These are phyloP conservation scores for Phthorimaea operculella DNA, from an alignment of 1,140 invertebrate genomes.

Conservation along the genomic window DNA sequence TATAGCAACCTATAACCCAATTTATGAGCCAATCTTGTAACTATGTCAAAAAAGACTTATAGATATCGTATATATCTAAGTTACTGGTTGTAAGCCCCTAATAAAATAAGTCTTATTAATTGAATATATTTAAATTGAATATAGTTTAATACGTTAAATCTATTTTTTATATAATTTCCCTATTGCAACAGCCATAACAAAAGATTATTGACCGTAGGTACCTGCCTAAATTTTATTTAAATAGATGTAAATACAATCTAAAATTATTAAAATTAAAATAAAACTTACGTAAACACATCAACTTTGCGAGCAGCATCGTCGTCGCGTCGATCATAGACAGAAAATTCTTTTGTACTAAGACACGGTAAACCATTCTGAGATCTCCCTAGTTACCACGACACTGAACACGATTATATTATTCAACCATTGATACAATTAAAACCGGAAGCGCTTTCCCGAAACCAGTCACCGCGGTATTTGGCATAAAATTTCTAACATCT, in stretches of 20 bases:
- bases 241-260: background rate
- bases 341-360: conserved; percentile 27
- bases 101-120: too few species aligned
- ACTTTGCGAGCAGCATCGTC: conserved; percentile 31
- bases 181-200: background rate
- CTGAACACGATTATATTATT: conserved; percentile 17
- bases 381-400: conserved; percentile 31
- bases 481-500: conserved; percentile 23
- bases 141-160: too few species aligned
- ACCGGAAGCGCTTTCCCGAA: background rate
- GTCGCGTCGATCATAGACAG: conserved; percentile 30
- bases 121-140: too few species aligned
- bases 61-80: too few species aligned
- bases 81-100: too few species aligned
- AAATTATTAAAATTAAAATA: background rate
- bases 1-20: too few species aligned
- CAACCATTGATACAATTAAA: conserved; percentile 19
- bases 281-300: conserved; percentile 57
- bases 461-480: conserved; percentile 18
- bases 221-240: too few species aligned
- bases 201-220: background rate
- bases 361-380: conserved; percentile 28
- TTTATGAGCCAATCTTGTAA: too few species aligned
- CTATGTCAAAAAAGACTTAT: too few species aligned
- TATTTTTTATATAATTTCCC: background rate